phyloP scores from a whole-genome alignment of 2,888 invertebrate genomes.

The Pammene aurita region DNA sequence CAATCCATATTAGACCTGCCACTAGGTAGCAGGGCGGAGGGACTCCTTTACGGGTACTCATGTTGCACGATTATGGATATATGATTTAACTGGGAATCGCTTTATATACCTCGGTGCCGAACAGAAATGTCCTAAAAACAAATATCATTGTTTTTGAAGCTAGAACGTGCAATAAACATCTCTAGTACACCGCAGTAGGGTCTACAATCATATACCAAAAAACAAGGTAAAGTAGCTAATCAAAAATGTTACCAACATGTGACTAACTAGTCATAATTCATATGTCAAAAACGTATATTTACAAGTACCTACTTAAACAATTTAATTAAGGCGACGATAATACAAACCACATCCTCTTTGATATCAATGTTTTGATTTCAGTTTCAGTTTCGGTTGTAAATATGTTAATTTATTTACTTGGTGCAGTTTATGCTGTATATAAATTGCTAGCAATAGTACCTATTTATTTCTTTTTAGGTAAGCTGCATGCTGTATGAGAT shows the following conservation, averaged over 20 bases:
- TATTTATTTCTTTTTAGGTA: too few relatives aligned
- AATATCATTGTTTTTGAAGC: neutral
- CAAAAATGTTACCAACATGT: neutral
- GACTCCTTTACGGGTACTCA: neutral
- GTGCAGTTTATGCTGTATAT: too few relatives aligned
- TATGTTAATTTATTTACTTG: too few relatives aligned
- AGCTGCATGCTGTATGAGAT: too few relatives aligned
- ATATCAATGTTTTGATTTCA: neutral
- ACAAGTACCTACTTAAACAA: neutral
- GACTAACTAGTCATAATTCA: too few relatives aligned
- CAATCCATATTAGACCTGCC: neutral
- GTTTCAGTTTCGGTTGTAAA: neutral
- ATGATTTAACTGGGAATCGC: neutral
- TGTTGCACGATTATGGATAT: neutral
- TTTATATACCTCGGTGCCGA: neutral
- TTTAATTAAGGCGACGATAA: neutral
- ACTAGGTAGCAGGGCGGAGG: slow-evolving; percentile 1
- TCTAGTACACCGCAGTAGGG: neutral
- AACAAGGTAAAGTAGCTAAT: neutral
- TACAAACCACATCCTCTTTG: neutral
- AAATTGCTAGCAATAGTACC: too few relatives aligned
- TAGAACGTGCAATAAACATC: neutral
- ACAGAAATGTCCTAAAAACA: neutral
- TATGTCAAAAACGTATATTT: too few relatives aligned
- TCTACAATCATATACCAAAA: neutral